Evolutionary conservation across 1,140 invertebrate species (phyloP), one percentile per base, ranked within the genome.

Genomic region (Meloidogyne chitwoodi): DNA sequence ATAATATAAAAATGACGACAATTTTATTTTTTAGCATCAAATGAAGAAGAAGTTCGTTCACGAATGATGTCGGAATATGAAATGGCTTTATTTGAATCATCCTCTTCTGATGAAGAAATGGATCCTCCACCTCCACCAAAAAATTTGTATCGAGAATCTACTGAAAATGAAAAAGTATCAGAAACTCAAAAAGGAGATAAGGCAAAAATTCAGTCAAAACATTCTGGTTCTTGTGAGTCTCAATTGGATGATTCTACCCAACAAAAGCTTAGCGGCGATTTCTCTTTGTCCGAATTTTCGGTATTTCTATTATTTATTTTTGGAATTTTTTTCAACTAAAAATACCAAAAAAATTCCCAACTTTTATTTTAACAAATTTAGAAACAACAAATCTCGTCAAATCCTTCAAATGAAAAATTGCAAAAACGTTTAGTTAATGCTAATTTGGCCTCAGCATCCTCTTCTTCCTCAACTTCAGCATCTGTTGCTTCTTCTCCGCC

Each of bases 81-180:
- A 63, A 73, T 56, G 56, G 22, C 26, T 64, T 27, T 64, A 22
- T 73, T 22, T 64, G 71, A 73, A 64, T 73, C 71, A 22, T 73
- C 56, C 1, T 64, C 71, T 24, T 61, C 61, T 62, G 71, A 73
- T 22, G 34, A 72, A 48, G 71, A 73, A 29, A 73, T 73, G 71
- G 71, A 73, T 22, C 71, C 71, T 5, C 71, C 71, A 38, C 71
- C 71, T 22, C 71, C 71, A 24, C 71, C 71, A 64, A 73, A 56
- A 63, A 38, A 73, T 64, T 61, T 73, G 10, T 34, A 27, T n/a
- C 10, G 31, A 22, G 71, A 73, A 24, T 64, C 56, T 3, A 64
- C n/a, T 48, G 41, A 24, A 24, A 22, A 8, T 1, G 38, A 29
- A 3, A 24, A 48, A 19, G 22, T 61, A n/a, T 24, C 27, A 12